Evolutionary conservation across 1,140 invertebrate genomes (phyloP).

Genomic region (Varroa destructor): DNA sequence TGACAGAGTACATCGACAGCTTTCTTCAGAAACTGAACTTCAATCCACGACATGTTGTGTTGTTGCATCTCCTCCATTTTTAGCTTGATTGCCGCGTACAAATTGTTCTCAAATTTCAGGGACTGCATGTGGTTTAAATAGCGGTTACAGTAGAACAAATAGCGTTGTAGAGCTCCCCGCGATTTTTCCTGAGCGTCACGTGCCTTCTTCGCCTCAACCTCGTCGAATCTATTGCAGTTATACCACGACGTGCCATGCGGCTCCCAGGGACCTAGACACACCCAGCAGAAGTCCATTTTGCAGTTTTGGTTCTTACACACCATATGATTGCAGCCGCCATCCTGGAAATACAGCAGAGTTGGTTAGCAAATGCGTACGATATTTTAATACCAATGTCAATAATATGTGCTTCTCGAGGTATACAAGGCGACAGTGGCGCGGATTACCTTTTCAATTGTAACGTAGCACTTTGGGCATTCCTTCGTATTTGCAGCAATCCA

Average conservation of each 20-base stretch:
- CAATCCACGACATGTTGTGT: slow-evolving; percentile 99
- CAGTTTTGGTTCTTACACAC: slow-evolving; percentile 97
- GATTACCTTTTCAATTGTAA: slow-evolving; percentile 73
- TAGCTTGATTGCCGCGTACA: slow-evolving; percentile 80
- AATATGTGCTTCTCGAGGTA: neutral
- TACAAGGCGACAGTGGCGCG: neutral
- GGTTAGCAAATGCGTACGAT: slow-evolving; percentile 33
- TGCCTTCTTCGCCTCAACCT: slow-evolving; percentile 87
- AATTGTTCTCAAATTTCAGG: slow-evolving; percentile 89
- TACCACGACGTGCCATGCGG: slow-evolving; percentile 93
- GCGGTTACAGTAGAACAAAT: slow-evolving; percentile 95
- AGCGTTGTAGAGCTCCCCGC: slow-evolving; percentile 73
- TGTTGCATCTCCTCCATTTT: slow-evolving; percentile 99
- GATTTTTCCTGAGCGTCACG: slow-evolving; percentile 89
- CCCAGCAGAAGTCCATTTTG: slow-evolving; percentile 97
- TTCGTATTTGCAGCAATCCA: slow-evolving; percentile 99
- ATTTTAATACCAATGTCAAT: neutral
- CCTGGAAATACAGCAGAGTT: slow-evolving; percentile 41
- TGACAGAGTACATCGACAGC: slow-evolving; percentile 94
- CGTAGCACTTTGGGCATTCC: slow-evolving; percentile 95
- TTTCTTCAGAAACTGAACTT: slow-evolving; percentile 70
- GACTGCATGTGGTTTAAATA: slow-evolving; percentile 99
- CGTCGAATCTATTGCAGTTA: slow-evolving; percentile 54
- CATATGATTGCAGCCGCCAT: slow-evolving; percentile 99
- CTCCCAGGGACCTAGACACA: slow-evolving; percentile 95